Base-by-base conservation (phyloP, 2,113 vertebrate species). In the Sander lucioperca region DNA sequence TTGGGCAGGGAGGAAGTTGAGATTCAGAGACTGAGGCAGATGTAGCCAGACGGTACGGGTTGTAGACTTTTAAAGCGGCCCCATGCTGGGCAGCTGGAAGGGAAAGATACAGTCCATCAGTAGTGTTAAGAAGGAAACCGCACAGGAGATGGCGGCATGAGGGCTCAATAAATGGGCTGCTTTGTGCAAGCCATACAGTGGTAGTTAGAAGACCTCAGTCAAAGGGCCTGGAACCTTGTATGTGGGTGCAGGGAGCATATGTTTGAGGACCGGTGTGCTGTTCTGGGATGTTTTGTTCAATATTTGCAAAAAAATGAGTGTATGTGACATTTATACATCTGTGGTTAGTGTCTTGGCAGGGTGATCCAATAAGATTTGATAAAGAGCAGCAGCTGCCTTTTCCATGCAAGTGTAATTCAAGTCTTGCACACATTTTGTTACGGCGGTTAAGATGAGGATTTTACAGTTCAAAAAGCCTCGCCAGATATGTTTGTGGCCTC, bases 381-480 rank as follows among this genome's bases (percentile, higher is more conserved):
- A 66, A 47, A 74, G 53, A 77, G 81, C 25, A 16, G 83, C 82
- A 80, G 79, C 74, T 79, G 85, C 57, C 79, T 89, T 87, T 86
- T 77, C 76, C 62, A 80, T 51, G 73, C 64, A 79, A 27, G 68
- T 90, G 69, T 61, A 66, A n/a, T 79, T 83, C 27, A 65, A 6
- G 69, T 84, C 30, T 47, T 80, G 76, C 79, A 86, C 61, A 65
- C 57, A 77, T 71, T 73, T 79, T 80, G 51, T 85, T 74, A 89
- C 48, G 45, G 11, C 45, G 77, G 27, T 30, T 59, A 54, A 27
- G 57, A 62, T 25, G 30, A 74, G 10, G 30, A 63, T 84, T 66
- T 89, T 80, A 23, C 67, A 70, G 53, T 71, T 64, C 4, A 80
- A 45, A 45, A 82, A 62, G 21, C 64, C 33, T 84, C 11, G 56